phyloP scores from a whole-genome alignment of 2,113 vertebrate genomes.

The Poicephalus meyeri region DNA sequence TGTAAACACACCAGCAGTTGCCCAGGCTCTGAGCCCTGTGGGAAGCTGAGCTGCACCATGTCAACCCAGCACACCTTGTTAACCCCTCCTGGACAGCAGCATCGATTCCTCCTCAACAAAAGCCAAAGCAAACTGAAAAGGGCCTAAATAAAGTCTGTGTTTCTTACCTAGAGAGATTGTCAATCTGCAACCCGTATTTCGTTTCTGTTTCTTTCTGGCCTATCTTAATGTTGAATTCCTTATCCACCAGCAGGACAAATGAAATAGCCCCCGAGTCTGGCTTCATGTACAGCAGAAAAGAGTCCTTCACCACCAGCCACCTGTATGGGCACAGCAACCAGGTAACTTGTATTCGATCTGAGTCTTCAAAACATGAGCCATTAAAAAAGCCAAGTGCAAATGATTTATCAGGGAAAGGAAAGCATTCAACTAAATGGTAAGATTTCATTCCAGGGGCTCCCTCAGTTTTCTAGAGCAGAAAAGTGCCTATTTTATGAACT shows the following conservation, averaged over 20 bases:
- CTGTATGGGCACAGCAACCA: conserved; percentile 63
- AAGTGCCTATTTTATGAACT: neutral
- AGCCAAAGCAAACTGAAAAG: neutral
- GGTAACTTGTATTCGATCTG: neutral
- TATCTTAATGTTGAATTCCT: conserved; percentile 93
- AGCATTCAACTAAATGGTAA: neutral
- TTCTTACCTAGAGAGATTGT: conserved; percentile 91
- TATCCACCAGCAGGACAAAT: conserved; percentile 93
- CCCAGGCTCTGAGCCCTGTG: neutral
- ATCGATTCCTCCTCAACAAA: neutral
- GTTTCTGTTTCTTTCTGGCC: conserved; percentile 93
- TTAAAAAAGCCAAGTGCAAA: neutral
- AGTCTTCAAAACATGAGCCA: neutral
- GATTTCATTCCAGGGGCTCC: neutral
- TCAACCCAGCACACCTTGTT: neutral
- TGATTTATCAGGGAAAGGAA: neutral
- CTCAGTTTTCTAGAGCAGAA: neutral
- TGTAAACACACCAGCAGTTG: neutral
- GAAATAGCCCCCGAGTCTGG: conserved; percentile 88
- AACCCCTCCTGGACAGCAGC: neutral
- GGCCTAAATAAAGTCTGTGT: neutral
- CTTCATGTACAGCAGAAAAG: conserved; percentile 94
- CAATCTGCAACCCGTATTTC: conserved; percentile 87
- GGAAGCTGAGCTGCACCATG: neutral
- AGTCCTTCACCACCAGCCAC: conserved; percentile 97